Conservation (phyloP, 2,797 vertebrate genomes). For the Sarcophilus harrisii region DNA sequence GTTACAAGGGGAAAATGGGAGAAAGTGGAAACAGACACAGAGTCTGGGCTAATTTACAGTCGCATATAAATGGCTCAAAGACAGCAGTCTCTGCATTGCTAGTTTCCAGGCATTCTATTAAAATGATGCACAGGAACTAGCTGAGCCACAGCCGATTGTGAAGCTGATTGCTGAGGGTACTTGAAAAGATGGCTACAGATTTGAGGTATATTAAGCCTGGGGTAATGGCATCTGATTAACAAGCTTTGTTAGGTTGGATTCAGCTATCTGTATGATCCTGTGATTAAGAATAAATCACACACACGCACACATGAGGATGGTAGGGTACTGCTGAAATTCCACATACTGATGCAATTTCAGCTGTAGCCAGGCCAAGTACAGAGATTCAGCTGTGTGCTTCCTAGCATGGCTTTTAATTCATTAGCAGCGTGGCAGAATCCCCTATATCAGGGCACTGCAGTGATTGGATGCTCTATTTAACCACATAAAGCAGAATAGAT, state of each 20-base stretch:
- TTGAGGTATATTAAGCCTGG: constrained; percentile 7
- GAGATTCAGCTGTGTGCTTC: neutral
- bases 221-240: constrained; percentile 70
- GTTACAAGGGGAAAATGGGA: neutral
- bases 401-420: fast-evolving
- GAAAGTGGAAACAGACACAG: neutral
- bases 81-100: neutral
- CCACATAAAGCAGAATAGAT: neutral
- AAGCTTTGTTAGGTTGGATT: constrained; percentile 39
- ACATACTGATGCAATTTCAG: neutral
- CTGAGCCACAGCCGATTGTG: neutral
- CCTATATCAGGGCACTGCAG: fast-evolving
- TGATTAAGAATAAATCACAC: constrained; percentile 67
- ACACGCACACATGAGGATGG: neutral
- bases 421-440: neutral
- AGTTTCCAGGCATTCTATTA: neutral
- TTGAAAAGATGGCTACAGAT: neutral
- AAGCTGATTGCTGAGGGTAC: neutral
- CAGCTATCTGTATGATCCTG: constrained; percentile 58
- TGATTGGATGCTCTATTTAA: neutral
- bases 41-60: neutral
- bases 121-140: neutral
- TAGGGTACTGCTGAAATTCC: neutral
- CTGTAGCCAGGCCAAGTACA: neutral
- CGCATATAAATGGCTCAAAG: neutral